phyloP scores from a whole-genome alignment of 2,113 vertebrate species.

The Nicator chloris region DNA sequence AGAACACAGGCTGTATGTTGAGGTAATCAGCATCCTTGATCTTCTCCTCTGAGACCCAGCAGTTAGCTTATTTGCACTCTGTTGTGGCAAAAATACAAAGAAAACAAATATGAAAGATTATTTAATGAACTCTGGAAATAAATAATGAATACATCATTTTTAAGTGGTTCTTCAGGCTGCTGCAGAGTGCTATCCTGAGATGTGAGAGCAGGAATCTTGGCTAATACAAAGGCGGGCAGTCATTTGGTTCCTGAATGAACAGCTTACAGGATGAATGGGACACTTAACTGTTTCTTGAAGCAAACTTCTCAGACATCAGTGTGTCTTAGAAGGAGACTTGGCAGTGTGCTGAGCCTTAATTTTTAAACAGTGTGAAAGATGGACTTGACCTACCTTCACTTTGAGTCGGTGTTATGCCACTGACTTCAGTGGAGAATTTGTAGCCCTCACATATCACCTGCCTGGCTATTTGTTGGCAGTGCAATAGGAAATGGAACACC shows the following conservation, averaged over 20 bases:
- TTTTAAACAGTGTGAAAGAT: not conserved
- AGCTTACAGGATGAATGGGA: not conserved
- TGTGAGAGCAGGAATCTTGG: not conserved
- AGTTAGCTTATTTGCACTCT: not conserved
- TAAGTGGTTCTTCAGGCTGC: not conserved
- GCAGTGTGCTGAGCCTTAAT: not conserved
- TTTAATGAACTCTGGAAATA: conserved; percentile 9
- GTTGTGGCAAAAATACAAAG: conserved; percentile 3
- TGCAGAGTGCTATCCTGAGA: not conserved
- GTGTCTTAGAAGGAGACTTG: not conserved
- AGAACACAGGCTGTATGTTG: not conserved
- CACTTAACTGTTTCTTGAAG: not conserved
- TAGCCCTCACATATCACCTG: not conserved
- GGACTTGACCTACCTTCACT: not conserved
- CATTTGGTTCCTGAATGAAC: conserved; percentile 1
- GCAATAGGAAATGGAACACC: not conserved
- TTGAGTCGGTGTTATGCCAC: not conserved
- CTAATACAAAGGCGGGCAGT: not conserved
- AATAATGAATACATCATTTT: not conserved
- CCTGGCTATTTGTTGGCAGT: not conserved
- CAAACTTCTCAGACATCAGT: not conserved
- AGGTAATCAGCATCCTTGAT: not conserved
- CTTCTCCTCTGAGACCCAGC: not conserved
- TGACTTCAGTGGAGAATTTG: not conserved
- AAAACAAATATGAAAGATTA: not conserved